These are phyloP conservation scores for Proctacanthus coquilletti DNA, from an alignment of 1,140 invertebrate genomes.

Conservation along the genomic window DNA sequence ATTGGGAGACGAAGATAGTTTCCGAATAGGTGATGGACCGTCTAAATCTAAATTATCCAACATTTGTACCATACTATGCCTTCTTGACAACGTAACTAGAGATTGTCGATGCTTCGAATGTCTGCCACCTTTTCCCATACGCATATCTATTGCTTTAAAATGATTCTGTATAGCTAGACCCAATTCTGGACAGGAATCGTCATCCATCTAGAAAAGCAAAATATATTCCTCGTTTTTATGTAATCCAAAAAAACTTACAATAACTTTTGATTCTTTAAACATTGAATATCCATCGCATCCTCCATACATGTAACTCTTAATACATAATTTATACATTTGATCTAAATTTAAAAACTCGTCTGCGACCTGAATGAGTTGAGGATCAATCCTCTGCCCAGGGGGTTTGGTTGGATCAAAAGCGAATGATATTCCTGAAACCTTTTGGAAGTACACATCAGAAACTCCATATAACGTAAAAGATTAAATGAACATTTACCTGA, in stretches of 20 bases:
- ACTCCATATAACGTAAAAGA: neutral
- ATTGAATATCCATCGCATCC: conserved; percentile 78
- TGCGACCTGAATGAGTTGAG: conserved; percentile 58
- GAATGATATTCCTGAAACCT: conserved; percentile 61
- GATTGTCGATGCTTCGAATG: conserved; percentile 69
- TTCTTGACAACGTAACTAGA: conserved; percentile 58
- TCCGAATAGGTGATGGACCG: conserved; percentile 45
- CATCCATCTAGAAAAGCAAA: conserved; percentile 42
- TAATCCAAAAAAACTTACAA: conserved; percentile 37
- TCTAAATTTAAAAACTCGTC: conserved; percentile 63
- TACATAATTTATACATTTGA: conserved; percentile 59
- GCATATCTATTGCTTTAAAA: conserved; percentile 69
- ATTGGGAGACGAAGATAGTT: conserved; percentile 19
- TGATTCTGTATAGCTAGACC: conserved; percentile 74
- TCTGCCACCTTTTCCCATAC: conserved; percentile 48
- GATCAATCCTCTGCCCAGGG: conserved; percentile 51
- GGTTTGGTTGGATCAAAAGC: conserved; percentile 65
- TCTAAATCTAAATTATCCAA: conserved; percentile 49
- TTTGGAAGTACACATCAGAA: conserved; percentile 37
- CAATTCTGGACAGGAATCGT: conserved; percentile 68
- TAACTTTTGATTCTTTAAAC: conserved; percentile 46
- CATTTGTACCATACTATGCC: conserved; percentile 61
- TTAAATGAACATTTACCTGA: conserved; percentile 35
- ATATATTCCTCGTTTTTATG: conserved; percentile 4
- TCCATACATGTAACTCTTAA: conserved; percentile 61